phyloP scores from a whole-genome alignment of 2,113 vertebrate species.

The Mandrillus leucophaeus region DNA sequence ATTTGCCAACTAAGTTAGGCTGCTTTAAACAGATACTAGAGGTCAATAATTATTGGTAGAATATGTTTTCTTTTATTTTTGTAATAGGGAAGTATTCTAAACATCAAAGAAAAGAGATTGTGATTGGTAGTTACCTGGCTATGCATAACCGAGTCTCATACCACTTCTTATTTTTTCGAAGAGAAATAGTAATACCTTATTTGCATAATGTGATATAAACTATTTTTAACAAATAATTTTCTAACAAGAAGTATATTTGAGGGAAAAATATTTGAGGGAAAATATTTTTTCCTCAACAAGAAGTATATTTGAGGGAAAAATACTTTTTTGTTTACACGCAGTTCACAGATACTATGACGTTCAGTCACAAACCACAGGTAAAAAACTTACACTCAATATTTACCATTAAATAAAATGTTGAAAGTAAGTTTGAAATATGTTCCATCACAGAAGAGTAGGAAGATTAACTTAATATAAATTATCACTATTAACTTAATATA shows the following conservation, averaged over 20 bases:
- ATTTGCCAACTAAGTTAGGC: not conserved
- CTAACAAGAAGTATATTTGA: not conserved
- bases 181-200: not conserved
- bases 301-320: not conserved
- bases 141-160: not conserved
- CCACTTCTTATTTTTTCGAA: not conserved
- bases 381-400: not conserved
- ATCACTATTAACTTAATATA: not conserved
- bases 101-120: not conserved
- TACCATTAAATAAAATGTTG: not conserved
- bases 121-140: not conserved
- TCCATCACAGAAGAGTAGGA: not conserved
- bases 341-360: not conserved
- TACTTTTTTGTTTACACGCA: not conserved
- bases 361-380: not conserved
- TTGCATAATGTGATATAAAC: not conserved
- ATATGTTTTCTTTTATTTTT: not conserved
- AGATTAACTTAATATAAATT: not conserved
- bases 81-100: not conserved
- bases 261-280: not conserved
- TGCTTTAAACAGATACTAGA: not conserved
- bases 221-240: not conserved
- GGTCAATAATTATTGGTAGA: not conserved
- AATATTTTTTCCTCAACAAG: not conserved
- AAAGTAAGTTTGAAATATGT: not conserved